These are phyloP conservation scores for Scaptomyza reducta DNA, from an alignment of 2,888 invertebrate species.

Conservation along the genomic window DNA sequence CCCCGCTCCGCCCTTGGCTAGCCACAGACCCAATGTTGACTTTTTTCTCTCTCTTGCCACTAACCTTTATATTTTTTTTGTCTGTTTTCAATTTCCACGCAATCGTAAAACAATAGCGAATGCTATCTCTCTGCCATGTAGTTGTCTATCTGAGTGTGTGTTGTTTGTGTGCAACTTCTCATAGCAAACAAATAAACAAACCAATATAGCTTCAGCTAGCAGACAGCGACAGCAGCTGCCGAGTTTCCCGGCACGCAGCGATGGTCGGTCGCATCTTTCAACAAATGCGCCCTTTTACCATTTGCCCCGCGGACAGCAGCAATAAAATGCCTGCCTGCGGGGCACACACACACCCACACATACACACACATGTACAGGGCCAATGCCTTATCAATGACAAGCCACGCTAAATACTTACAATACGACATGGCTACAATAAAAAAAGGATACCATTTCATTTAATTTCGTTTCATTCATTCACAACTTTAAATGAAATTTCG, in stretches of 20 bases:
- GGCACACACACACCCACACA: slow-evolving; percentile 7
- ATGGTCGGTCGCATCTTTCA: slow-evolving; percentile 59
- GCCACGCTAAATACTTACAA: slow-evolving; percentile 49
- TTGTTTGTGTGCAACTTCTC: slow-evolving; percentile 59
- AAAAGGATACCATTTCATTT: slow-evolving; percentile 49
- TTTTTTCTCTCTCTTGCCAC: slow-evolving; percentile 33
- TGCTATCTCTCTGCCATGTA: slow-evolving; percentile 65
- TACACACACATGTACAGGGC: no score
- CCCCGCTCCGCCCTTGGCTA: neutral
- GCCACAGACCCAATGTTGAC: slow-evolving; percentile 38
- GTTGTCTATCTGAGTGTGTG: slow-evolving; percentile 27
- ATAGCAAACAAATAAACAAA: slow-evolving; percentile 70
- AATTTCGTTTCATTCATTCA: slow-evolving; percentile 50
- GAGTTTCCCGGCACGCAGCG: slow-evolving; percentile 70
- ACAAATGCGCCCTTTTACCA: slow-evolving; percentile 11
- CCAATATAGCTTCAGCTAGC: slow-evolving; percentile 14
- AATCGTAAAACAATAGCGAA: slow-evolving; percentile 76
- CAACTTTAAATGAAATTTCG: slow-evolving; percentile 59
- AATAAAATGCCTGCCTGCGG: slow-evolving; percentile 66
- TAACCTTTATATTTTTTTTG: slow-evolving; percentile 12
- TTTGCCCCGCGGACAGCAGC: slow-evolving; percentile 18
- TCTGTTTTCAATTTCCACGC: slow-evolving; percentile 68
- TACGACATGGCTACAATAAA: slow-evolving; percentile 42
- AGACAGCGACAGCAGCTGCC: slow-evolving; percentile 69
- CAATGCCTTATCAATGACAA: slow-evolving; percentile 73